Base-by-base conservation (phyloP, 2,888 invertebrate species). In the Hecatera dysodea region DNA sequence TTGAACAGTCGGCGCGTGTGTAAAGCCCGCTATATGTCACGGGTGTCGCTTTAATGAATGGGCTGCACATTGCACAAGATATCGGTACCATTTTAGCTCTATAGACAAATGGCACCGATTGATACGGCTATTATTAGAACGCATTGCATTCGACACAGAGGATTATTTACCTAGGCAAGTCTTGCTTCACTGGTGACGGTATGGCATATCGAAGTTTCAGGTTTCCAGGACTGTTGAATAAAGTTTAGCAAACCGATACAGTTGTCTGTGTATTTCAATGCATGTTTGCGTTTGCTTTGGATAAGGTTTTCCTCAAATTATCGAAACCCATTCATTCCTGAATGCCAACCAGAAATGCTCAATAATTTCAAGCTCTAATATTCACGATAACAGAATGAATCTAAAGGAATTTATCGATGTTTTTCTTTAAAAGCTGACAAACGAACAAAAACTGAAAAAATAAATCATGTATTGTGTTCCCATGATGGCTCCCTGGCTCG, bases 41-140 rank as follows among this genome's bases (percentile, higher is more conserved):
- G 81, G 80, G 84, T 86, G 88, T 87, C 87, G 85, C 81, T 87
- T 75, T 89, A 89, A 91, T 92, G 91, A 92, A 92, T 91, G 91
- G 82, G 83, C 81, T 83, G 74, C 85, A 85, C 89, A 86, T 89
- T 86, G 89, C 87, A 86, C 86, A 85, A 87, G 86, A 89, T 91
- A 91, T 90, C 88, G 87, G 81, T 69, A 85, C 90, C 88, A 88
- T 90, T 92, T 87, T 88, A 89, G 89, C 86, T 83, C 82, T 78
- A 85, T 84, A 88, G 89, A 90, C 90, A 88, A 90, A 90, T 87
- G 90, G 86, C 87, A 87, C 81, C 90, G 90, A 92, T 93, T 92
- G 91, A 92, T 91, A 91, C 82, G 53, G 80, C 92, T 93, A 93
- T 90, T 87, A 88, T 85, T 93, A 91, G 91, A 85, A 79, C 78